Conservation (phyloP, 37 sponge, comb jelly and placozoan genomes). For the Aphrocallistes beatrix region DNA sequence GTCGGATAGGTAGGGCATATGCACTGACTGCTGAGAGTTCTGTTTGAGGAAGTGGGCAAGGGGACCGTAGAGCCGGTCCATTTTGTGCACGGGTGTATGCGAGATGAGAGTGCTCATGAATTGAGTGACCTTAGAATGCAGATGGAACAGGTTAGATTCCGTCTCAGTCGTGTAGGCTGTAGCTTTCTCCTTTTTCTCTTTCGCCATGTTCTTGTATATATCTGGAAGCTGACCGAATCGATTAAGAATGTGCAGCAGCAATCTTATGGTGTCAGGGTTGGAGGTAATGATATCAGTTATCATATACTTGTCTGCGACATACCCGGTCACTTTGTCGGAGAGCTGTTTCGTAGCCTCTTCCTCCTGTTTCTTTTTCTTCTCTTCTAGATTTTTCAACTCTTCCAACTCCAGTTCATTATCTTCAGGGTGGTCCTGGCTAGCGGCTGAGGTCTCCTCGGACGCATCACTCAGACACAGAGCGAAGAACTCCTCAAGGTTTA, state of each 20-base stretch:
- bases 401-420: neutral
- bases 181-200: neutral
- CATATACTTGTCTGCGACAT: neutral
- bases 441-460: neutral
- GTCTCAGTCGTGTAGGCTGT: conserved; percentile 8
- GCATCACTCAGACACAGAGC: neutral
- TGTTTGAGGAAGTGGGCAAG: neutral
- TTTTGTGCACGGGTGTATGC: neutral
- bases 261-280: neutral
- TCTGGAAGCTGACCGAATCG: neutral
- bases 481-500: neutral
- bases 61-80: neutral
- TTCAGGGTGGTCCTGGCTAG: neutral
- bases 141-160: neutral
- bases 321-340: neutral
- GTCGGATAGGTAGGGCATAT: conserved; percentile 6
- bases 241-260: neutral
- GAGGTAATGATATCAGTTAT: neutral
- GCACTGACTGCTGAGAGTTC: conserved; percentile 1
- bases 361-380: neutral
- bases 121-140: conserved; percentile 3
- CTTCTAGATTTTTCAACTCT: neutral
- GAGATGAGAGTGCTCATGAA: neutral
- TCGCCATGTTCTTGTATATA: neutral
- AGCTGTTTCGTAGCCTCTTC: neutral